Conservation (phyloP, 2,888 invertebrate genomes). For the Geotrupes spiniger region DNA sequence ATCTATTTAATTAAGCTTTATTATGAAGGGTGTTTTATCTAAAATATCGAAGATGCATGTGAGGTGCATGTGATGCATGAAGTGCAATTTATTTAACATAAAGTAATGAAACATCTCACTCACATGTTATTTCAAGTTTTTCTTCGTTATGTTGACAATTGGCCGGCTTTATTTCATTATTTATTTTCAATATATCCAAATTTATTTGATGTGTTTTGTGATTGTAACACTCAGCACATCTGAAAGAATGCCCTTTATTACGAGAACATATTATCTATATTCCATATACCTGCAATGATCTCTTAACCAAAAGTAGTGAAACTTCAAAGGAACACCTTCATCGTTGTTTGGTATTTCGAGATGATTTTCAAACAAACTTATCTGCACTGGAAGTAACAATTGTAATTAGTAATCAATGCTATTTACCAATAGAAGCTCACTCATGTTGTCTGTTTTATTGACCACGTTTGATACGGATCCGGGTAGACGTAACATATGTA, state of each 20-base stretch:
- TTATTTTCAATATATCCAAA: constrained; percentile 56
- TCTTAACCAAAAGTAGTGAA: constrained; percentile 57
- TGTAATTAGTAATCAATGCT: not conserved
- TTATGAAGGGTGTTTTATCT: too few species aligned
- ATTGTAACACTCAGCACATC: constrained; percentile 62
- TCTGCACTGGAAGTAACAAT: constrained; percentile 17
- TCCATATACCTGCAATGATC: constrained; percentile 58
- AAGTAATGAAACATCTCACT: constrained; percentile 38
- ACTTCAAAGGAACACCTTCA: constrained; percentile 21
- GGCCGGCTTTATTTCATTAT: constrained; percentile 49
- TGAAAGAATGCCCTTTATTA: constrained; percentile 33
- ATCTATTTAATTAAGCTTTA: too few species aligned
- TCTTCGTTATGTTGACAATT: constrained; percentile 41
- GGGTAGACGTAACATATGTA: too few species aligned
- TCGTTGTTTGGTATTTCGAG: constrained; percentile 14
- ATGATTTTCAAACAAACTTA: constrained; percentile 16
- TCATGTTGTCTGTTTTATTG: not conserved
- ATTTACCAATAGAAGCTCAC: not conserved
- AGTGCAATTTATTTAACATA: constrained; percentile 1
- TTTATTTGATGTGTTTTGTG: constrained; percentile 59
- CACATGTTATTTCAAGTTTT: constrained; percentile 55
- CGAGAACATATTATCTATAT: constrained; percentile 6
- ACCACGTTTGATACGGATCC: not conserved
- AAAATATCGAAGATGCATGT: too few species aligned
- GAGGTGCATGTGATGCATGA: too few species aligned